A percentile compares a stretch with the other conserved stretches of the same genome.
Conservation (phyloP, 1,140 invertebrate genomes). For the Eumeta japonica region DNA sequence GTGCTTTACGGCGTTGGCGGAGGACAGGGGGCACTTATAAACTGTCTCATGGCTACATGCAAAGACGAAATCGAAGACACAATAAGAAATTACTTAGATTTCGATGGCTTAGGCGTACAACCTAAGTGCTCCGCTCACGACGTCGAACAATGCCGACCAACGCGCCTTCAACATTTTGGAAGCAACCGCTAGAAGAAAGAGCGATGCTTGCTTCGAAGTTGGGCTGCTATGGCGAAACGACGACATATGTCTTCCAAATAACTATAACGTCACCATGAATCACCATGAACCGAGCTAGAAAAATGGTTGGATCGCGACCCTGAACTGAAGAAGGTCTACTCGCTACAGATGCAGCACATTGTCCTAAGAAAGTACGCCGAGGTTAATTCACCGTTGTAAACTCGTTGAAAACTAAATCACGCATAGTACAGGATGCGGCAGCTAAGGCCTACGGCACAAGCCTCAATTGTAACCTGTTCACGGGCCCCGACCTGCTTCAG, state of each 20-base stretch:
- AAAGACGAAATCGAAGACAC: too few species aligned
- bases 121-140: too few species aligned
- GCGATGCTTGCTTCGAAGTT: background rate
- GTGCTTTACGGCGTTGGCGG: too few species aligned
- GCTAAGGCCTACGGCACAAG: conserved; percentile 1
- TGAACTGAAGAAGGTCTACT: background rate
- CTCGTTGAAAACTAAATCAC: conserved; percentile 5
- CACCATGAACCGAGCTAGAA: background rate
- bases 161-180: too few species aligned
- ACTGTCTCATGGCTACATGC: too few species aligned
- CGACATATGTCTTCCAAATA: background rate
- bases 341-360: background rate
- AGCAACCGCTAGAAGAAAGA: too few species aligned
- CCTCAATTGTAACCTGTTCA: conserved; percentile 6
- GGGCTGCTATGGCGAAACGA: background rate
- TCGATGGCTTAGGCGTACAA: too few species aligned
- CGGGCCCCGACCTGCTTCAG: conserved; percentile 10
- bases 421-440: conserved; percentile 10
- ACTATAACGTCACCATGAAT: background rate
- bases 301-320: background rate
- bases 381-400: conserved; percentile 8
- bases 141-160: too few species aligned
- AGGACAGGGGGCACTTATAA: too few species aligned
- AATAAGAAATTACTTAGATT: too few species aligned
- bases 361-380: background rate